These are phyloP conservation scores for Ceratoteleas bidentatus DNA, from an alignment of 1,140 invertebrate species.

Conservation along the genomic window DNA sequence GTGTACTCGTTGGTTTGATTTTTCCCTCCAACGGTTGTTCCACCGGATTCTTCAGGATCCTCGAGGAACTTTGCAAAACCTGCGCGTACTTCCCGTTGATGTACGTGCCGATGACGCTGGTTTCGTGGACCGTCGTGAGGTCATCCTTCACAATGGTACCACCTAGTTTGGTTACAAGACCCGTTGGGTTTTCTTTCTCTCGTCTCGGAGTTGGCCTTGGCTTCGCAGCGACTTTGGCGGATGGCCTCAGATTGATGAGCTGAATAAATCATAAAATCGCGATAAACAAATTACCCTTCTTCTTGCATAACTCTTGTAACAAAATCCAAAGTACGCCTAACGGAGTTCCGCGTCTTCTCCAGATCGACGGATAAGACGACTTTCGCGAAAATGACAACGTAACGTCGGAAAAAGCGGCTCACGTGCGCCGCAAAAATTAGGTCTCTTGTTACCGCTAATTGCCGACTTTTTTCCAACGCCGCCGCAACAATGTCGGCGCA, in stretches of 20 bases:
- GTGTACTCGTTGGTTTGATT: conserved; percentile 84
- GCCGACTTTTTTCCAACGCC: conserved; percentile 5
- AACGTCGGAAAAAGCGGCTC: conserved; percentile 25
- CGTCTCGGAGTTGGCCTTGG: conserved; percentile 76
- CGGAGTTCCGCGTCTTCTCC: conserved; percentile 49
- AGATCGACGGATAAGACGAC: conserved; percentile 29
- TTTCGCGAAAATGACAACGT: conserved; percentile 42
- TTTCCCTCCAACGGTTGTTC: conserved; percentile 74
- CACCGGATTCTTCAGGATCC: conserved; percentile 76
- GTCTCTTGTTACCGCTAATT: conserved; percentile 22
- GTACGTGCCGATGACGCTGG: conserved; percentile 92
- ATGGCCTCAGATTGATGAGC: conserved; percentile 80
- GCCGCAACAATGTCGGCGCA: conserved; percentile 23
- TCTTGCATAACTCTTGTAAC: too few species aligned
- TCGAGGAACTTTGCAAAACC: conserved; percentile 88
- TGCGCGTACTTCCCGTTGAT: conserved; percentile 93
- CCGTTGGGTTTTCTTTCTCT: conserved; percentile 86
- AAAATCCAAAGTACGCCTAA: too few species aligned
- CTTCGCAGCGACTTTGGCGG: conserved; percentile 72
- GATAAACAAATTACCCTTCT: too few species aligned
- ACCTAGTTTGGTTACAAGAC: conserved; percentile 89
- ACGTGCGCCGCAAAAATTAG: conserved; percentile 26
- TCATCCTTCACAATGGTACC: conserved; percentile 92
- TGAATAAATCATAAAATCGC: conserved; percentile 44
- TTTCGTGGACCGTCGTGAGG: conserved; percentile 91